A percentile compares a stretch with the other conserved stretches of the same genome.
These are phyloP conservation scores for Pipistrellus nathusii DNA, from an alignment of 2,797 vertebrate species.

Conservation along the genomic window DNA sequence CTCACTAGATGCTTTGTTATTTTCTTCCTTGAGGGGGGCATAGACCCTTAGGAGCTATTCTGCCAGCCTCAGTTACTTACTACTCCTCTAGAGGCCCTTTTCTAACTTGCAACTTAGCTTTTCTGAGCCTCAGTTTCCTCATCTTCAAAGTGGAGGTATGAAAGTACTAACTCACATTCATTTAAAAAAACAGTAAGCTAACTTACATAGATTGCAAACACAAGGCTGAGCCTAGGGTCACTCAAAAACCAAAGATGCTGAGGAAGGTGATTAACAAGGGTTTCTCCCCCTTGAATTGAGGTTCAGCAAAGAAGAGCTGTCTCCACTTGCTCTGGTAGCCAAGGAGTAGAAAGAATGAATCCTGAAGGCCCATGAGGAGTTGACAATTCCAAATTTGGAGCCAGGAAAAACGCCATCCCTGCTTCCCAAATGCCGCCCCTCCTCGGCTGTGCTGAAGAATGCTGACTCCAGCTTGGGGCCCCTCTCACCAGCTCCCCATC, in stretches of 20 bases:
- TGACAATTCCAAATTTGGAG: conserved; percentile 27
- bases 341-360: neutral
- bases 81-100: neutral
- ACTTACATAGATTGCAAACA: neutral
- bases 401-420: neutral
- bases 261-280: neutral
- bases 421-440: neutral
- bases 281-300: neutral
- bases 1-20: neutral
- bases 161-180: neutral
- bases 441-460: conserved; percentile 71
- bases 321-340: neutral
- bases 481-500: conserved; percentile 79
- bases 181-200: neutral
- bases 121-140: neutral
- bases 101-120: conserved; percentile 4
- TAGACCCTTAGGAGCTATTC: neutral
- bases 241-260: neutral
- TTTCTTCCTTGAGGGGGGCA: neutral
- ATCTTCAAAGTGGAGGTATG: neutral
- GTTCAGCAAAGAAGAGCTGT: neutral
- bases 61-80: neutral
- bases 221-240: neutral
- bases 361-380: neutral
- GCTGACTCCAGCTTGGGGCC: conserved; percentile 82